These are phyloP conservation scores for Falco concolor DNA, from an alignment of 2,797 vertebrate genomes.

Conservation along the genomic window DNA sequence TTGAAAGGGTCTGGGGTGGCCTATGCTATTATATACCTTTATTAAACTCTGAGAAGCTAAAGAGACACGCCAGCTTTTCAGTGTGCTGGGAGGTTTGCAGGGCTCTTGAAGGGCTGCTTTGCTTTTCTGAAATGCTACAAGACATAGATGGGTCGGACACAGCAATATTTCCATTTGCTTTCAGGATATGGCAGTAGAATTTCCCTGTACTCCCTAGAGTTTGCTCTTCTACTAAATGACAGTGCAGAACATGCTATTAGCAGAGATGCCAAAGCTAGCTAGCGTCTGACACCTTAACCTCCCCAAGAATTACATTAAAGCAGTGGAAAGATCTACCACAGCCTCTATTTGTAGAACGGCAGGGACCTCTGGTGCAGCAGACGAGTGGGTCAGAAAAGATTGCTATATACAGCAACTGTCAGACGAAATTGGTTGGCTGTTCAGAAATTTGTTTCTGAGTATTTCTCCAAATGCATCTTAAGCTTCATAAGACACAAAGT, in stretches of 20 bases:
- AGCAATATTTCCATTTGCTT: constrained; percentile 30
- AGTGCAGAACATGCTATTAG: constrained; percentile 13
- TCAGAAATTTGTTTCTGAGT: background rate
- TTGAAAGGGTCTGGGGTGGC: background rate
- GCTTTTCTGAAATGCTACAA: constrained; percentile 13
- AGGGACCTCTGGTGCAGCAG: background rate
- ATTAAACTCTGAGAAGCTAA: background rate
- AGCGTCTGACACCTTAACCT: constrained; percentile 8
- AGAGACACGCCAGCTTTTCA: background rate
- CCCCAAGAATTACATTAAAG: background rate
- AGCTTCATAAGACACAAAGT: background rate
- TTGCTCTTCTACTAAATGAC: constrained; percentile 25
- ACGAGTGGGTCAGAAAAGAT: background rate
- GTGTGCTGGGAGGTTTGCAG: background rate
- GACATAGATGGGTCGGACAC: background rate
- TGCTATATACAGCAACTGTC: background rate
- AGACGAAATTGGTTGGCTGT: background rate
- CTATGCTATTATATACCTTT: background rate
- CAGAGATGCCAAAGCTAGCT: background rate
- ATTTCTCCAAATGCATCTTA: background rate
- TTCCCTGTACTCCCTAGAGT: background rate
- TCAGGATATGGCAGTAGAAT: background rate
- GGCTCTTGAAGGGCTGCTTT: background rate
- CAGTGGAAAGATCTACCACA: background rate
- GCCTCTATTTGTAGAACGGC: background rate